Percentiles rank a stretch among this genome's conserved stretches.
phyloP scores from a whole-genome alignment of 2,888 invertebrate genomes.

The Pyrrhosoma nymphula region DNA sequence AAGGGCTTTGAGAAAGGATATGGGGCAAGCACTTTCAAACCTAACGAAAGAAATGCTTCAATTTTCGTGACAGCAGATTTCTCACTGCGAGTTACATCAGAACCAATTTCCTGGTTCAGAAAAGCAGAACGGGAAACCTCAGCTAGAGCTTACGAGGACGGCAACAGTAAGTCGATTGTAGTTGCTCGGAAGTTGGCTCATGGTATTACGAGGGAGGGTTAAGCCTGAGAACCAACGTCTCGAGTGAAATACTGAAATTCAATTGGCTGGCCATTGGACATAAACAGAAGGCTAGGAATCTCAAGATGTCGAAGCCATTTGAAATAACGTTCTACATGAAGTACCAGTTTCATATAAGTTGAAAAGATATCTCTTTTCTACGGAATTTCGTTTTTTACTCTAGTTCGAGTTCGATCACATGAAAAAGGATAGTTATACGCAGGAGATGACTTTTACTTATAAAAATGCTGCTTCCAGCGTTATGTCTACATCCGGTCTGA shows the following conservation, averaged over 20 bases:
- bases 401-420: no score
- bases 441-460: no score
- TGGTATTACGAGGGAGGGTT: background rate
- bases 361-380: no score
- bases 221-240: background rate
- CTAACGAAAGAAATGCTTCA: background rate
- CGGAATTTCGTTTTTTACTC: no score
- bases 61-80: background rate
- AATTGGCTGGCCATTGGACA: background rate
- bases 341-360: no score
- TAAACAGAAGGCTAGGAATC: background rate
- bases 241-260: background rate
- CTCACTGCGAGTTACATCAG: constrained; percentile 12
- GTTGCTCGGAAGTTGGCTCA: background rate
- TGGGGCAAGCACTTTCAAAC: background rate
- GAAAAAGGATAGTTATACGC: no score
- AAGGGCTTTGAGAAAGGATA: background rate
- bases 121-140: background rate
- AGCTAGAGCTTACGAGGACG: background rate
- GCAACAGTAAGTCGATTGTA: background rate
- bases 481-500: no score
- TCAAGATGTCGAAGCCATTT: background rate
- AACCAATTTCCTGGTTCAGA: constrained; percentile 14
- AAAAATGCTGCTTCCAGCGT: no score
- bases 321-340: no score